These are phyloP conservation scores for Carcina quercana DNA, from an alignment of 2,888 invertebrate species.

Conservation along the genomic window DNA sequence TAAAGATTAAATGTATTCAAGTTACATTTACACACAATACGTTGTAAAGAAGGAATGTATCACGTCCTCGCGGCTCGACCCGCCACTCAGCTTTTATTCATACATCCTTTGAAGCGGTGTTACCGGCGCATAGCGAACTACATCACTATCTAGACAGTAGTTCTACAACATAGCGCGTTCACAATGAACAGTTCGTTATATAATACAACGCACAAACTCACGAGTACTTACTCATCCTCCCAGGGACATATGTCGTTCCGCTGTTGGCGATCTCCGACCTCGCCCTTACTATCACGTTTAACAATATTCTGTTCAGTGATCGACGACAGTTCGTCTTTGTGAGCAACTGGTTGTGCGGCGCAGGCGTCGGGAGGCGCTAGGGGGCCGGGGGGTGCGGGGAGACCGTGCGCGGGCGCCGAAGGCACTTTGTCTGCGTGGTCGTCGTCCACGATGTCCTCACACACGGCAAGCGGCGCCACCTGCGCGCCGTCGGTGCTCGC, in stretches of 20 bases:
- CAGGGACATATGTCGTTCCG: conserved; percentile 93
- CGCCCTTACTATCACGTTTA: conserved; percentile 55
- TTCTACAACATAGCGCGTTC: too few species aligned
- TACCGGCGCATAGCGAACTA: conserved; percentile 11
- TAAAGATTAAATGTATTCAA: too few species aligned
- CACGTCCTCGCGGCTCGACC: too few species aligned
- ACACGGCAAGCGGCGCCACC: conserved; percentile 79
- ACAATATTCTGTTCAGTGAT: conserved; percentile 60
- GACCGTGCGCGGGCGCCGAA: conserved; percentile 52
- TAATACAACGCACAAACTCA: conserved; percentile 9
- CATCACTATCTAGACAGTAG: conserved; percentile 10
- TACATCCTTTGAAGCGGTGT: too few species aligned
- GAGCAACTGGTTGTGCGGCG: conserved; percentile 53
- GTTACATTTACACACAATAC: too few species aligned
- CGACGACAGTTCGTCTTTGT: conserved; percentile 56
- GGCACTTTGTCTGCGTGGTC: conserved; percentile 75
- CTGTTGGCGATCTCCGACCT: conserved; percentile 58
- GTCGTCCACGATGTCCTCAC: conserved; percentile 81
- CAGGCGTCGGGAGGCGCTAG: conserved; percentile 47
- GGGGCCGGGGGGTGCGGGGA: conserved; percentile 42
- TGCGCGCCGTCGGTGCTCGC: conserved; percentile 31
- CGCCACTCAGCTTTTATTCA: too few species aligned
- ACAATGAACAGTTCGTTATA: too few species aligned
- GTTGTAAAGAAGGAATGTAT: too few species aligned
- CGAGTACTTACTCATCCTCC: conserved; percentile 93